Percentiles rank a stretch among this genome's conserved stretches.
phyloP scores from a whole-genome alignment of 2,797 vertebrate species.

The Pteronotus mesoamericanus region DNA sequence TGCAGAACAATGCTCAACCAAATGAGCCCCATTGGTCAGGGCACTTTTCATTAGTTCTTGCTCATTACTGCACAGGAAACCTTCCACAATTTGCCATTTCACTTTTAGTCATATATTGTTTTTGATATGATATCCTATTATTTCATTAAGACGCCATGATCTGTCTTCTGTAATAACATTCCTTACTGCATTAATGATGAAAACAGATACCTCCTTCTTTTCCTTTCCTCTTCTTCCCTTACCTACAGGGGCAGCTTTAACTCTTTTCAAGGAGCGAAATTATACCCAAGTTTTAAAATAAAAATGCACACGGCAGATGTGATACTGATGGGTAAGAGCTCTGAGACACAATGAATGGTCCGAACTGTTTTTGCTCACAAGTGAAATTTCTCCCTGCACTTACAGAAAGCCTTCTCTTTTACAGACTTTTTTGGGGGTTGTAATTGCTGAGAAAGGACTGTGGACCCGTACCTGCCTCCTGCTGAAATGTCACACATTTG shows the following conservation, averaged over 20 bases:
- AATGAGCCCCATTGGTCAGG: neutral
- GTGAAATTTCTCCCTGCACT: neutral
- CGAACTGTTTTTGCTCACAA: neutral
- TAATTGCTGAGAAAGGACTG: neutral
- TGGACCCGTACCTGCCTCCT: slow-evolving; percentile 8
- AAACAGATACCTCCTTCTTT: neutral
- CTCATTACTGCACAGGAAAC: neutral
- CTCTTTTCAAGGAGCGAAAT: neutral
- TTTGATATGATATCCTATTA: neutral
- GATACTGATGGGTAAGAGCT: neutral
- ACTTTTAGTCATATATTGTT: neutral
- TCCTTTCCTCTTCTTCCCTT: neutral
- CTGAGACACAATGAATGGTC: neutral
- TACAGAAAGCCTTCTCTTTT: neutral
- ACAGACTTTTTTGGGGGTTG: neutral
- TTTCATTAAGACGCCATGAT: neutral
- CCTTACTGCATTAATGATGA: neutral
- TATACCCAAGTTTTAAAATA: neutral
- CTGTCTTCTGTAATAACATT: neutral
- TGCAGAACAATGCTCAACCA: neutral
- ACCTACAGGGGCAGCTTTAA: neutral
- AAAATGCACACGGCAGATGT: neutral
- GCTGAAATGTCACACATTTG: slow-evolving; percentile 37
- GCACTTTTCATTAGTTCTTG: neutral
- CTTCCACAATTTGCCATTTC: neutral